phyloP scores from a whole-genome alignment of 2,797 vertebrate species.

The Ciconia nigra region DNA sequence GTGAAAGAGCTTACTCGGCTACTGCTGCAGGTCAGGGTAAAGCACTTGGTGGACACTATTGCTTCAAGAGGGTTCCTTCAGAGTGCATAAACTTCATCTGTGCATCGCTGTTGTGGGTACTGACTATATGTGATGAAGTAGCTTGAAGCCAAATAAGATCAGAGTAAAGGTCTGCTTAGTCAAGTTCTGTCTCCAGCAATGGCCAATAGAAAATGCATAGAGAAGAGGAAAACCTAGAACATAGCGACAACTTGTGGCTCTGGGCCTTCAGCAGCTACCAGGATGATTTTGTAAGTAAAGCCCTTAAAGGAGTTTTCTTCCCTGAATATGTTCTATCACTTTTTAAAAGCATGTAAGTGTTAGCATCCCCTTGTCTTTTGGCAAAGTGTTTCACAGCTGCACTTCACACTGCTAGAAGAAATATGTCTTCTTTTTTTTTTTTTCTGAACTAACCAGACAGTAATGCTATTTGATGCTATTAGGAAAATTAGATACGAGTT shows the following conservation, averaged over 20 bases:
- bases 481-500: neutral
- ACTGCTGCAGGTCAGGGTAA: neutral
- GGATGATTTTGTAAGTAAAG: neutral
- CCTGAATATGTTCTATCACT: neutral
- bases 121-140: neutral
- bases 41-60: neutral
- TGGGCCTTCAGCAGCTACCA: neutral
- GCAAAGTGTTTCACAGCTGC: neutral
- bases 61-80: neutral
- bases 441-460: neutral
- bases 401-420: neutral
- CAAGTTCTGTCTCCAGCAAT: neutral
- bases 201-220: neutral
- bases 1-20: neutral
- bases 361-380: neutral
- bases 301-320: neutral
- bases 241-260: neutral
- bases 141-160: neutral
- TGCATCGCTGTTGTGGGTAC: neutral
- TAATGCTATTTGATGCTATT: neutral
- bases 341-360: neutral
- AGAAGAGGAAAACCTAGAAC: neutral
- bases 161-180: neutral
- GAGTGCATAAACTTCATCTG: neutral
- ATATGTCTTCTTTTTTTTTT: neutral